These are phyloP conservation scores for Aix galericulata DNA, from an alignment of 2,113 vertebrate genomes.

Conservation along the genomic window DNA sequence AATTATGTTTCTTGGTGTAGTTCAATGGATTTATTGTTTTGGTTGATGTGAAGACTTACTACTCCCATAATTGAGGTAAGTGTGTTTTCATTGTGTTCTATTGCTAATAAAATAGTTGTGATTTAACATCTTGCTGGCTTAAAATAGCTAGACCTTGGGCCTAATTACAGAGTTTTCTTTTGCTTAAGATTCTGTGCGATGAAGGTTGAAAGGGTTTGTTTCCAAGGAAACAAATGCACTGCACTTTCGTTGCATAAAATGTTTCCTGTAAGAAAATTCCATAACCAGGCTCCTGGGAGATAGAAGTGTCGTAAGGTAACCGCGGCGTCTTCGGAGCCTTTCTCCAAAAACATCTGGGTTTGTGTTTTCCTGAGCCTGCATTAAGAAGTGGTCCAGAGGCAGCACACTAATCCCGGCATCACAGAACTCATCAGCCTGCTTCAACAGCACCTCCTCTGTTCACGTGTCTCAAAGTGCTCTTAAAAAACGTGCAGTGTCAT, in stretches of 20 bases:
- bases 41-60: conserved; percentile 7
- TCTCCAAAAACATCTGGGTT: neutral
- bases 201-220: conserved; percentile 80
- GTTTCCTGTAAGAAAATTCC: conserved; percentile 69
- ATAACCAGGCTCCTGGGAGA: conserved; percentile 45
- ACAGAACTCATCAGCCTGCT: neutral
- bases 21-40: conserved; percentile 3
- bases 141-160: conserved; percentile 68
- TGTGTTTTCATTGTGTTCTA: neutral
- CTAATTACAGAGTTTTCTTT: conserved; percentile 67
- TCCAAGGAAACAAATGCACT: conserved; percentile 81
- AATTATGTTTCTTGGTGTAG: neutral
- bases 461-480: neutral
- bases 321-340: neutral
- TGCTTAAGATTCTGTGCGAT: conserved; percentile 50
- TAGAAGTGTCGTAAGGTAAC: neutral
- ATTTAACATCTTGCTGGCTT: conserved; percentile 63
- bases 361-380: neutral
- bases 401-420: too few species aligned
- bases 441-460: neutral
- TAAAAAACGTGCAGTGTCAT: fast-evolving
- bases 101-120: conserved; percentile 38
- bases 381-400: neutral
- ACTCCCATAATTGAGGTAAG: neutral
- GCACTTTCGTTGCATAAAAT: conserved; percentile 46